Percentiles rank a stretch among this genome's conserved stretches.
These are phyloP conservation scores for Pseudopodoces humilis DNA, from an alignment of 2,113 vertebrate species.

Conservation along the genomic window DNA sequence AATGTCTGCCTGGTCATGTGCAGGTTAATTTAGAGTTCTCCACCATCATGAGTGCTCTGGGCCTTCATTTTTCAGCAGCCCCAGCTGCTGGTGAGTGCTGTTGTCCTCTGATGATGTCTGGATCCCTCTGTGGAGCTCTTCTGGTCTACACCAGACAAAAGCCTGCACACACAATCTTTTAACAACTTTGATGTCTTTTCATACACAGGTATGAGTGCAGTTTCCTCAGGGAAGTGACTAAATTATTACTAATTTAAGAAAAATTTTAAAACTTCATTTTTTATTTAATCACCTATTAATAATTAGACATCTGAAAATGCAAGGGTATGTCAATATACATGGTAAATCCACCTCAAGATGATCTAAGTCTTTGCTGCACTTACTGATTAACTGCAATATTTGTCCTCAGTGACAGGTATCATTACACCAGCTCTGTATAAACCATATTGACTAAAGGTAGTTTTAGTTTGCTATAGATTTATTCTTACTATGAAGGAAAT, in stretches of 20 bases:
- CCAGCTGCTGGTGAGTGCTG: not conserved
- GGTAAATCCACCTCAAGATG: not conserved
- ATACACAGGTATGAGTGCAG: not conserved
- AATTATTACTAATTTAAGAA: not conserved
- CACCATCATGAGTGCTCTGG: too few species aligned
- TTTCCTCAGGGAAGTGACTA: not conserved
- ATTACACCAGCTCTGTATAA: not conserved
- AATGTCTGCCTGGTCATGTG: not conserved
- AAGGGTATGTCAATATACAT: not conserved
- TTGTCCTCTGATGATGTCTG: not conserved
- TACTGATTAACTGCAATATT: not conserved
- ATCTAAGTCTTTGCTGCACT: not conserved
- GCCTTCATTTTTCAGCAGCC: not conserved
- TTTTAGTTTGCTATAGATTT: not conserved
- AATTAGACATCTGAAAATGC: not conserved
- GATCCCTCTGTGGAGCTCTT: not conserved
- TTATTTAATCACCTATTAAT: not conserved
- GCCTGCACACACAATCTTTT: not conserved
- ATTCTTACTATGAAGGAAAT: not conserved
- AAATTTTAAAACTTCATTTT: not conserved
- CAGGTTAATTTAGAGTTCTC: not conserved
- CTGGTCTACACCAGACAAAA: not conserved
- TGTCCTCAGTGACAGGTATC: not conserved
- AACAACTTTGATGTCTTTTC: not conserved
- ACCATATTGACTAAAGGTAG: not conserved